Percentiles rank a stretch among this genome's conserved stretches.
Evolutionary conservation across 2,888 invertebrate genomes (phyloP).

Genomic region (Nymphalis c-album): DNA sequence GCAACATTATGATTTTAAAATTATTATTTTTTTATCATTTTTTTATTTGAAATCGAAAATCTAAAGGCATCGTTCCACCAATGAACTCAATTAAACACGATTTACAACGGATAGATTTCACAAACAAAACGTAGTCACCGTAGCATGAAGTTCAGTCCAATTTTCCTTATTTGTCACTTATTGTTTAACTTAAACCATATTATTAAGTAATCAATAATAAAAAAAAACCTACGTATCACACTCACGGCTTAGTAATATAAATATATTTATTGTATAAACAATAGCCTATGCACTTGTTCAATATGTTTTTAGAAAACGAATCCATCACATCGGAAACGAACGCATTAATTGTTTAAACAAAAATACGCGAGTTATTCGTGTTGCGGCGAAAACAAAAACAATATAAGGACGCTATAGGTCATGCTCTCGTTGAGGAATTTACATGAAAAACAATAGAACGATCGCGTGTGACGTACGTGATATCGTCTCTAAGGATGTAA

Average conservation of each 20-base stretch:
- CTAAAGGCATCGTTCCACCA: not conserved
- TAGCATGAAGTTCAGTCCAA: constrained; percentile 8
- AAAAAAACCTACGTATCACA: not conserved
- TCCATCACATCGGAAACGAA: not conserved
- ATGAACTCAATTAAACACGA: constrained; percentile 2
- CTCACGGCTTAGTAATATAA: not conserved
- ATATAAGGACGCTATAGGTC: not conserved
- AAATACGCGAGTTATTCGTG: constrained; percentile 4
- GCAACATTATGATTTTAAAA: too few relatives aligned
- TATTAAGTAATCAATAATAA: not conserved
- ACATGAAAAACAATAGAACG: not conserved
- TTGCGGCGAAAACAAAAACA: constrained; percentile 13
- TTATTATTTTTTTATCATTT: too few relatives aligned
- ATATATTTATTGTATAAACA: not conserved
- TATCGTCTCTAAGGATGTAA: constrained; percentile 36
- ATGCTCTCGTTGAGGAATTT: not conserved
- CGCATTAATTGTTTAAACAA: not conserved
- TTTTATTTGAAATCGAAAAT: not conserved
- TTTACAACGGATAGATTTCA: constrained; percentile 4
- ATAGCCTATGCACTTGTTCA: not conserved
- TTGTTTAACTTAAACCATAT: not conserved
- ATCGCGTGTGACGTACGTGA: constrained; percentile 39
- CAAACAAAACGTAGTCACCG: not conserved
- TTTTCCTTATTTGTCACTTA: not conserved
- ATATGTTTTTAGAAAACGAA: not conserved